phyloP scores from a whole-genome alignment of 1,140 invertebrate genomes.

The Zaprionus camerounensis region DNA sequence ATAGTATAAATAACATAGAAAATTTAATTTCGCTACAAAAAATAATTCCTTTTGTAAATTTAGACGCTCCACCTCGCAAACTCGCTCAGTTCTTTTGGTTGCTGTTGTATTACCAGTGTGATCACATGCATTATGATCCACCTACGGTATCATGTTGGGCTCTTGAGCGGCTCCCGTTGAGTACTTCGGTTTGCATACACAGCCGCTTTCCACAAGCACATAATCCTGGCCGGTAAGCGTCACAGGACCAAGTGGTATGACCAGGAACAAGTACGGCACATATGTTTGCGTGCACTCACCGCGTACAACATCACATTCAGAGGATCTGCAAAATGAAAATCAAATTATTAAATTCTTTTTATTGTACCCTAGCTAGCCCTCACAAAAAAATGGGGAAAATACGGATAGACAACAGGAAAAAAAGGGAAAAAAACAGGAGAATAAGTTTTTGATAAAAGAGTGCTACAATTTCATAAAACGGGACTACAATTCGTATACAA shows the following conservation, averaged over 20 bases:
- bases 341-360: neutral
- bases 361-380: too few species aligned
- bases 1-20: conserved; percentile 74
- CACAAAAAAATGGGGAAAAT: too few species aligned
- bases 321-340: conserved; percentile 86
- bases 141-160: conserved; percentile 84
- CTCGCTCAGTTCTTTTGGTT: conserved; percentile 82
- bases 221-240: conserved; percentile 96
- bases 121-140: conserved; percentile 20
- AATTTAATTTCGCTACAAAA: conserved; percentile 82
- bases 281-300: conserved; percentile 96
- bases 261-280: conserved; percentile 95
- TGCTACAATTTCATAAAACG: too few species aligned
- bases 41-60: conserved; percentile 75
- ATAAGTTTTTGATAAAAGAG: too few species aligned
- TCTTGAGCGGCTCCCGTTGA: conserved; percentile 85
- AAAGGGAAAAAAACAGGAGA: too few species aligned
- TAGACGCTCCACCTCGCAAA: conserved; percentile 63
- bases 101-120: conserved; percentile 51
- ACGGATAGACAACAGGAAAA: too few species aligned
- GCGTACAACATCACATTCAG: conserved; percentile 93
- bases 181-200: conserved; percentile 94
- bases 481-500: too few species aligned
- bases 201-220: conserved; percentile 95
- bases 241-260: conserved; percentile 94